Conservation (phyloP, 2,113 vertebrate species). For the Megaceryle maxima region DNA sequence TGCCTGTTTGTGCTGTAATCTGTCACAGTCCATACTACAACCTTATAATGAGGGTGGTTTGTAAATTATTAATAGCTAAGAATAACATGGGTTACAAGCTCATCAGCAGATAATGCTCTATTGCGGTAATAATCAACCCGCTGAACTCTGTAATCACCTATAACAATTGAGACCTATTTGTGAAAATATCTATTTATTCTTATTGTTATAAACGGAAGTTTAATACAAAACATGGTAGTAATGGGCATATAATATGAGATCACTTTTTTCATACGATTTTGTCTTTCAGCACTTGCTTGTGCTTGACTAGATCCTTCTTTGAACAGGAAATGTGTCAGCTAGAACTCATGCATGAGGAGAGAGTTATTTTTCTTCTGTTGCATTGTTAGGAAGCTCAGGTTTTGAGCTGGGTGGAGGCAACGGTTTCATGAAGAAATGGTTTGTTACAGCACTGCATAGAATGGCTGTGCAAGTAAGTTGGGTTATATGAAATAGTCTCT, state of each 20-base stretch:
- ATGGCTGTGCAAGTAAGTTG: neutral
- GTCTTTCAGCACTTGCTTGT: neutral
- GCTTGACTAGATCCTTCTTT: neutral
- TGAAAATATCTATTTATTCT: constrained; percentile 18
- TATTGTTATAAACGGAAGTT: neutral
- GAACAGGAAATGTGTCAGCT: neutral
- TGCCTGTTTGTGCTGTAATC: neutral
- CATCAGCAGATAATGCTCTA: constrained; percentile 15
- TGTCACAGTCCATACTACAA: neutral
- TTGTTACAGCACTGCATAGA: neutral
- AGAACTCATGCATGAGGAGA: neutral
- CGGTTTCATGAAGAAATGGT: neutral
- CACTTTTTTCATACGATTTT: neutral
- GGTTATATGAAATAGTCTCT: neutral
- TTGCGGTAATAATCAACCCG: neutral
- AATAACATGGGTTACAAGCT: neutral
- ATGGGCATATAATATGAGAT: neutral
- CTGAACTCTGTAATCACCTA: neutral
- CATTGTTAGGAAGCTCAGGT: neutral
- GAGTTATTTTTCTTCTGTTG: neutral
- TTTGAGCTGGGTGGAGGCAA: neutral
- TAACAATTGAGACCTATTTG: neutral
- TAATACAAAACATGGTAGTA: neutral
- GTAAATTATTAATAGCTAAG: constrained; percentile 35
- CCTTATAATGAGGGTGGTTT: constrained; percentile 12